phyloP scores from a whole-genome alignment of 2,797 vertebrate genomes.

The Ispidina picta region DNA sequence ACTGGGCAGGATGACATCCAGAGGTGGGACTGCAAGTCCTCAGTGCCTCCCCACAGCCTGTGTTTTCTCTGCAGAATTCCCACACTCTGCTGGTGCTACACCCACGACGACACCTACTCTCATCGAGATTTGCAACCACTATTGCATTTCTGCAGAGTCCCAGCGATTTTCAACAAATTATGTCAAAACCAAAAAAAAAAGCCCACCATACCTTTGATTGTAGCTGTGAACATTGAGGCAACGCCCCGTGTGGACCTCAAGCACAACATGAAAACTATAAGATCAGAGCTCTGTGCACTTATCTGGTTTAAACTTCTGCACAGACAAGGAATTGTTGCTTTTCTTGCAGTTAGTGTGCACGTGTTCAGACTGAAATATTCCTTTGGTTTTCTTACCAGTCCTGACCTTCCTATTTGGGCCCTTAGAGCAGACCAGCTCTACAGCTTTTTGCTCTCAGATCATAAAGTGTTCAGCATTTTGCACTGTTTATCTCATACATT shows the following conservation, averaged over 20 bases:
- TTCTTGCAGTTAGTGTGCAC: not conserved
- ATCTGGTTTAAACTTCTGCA: not conserved
- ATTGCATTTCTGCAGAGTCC: not conserved
- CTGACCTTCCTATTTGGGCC: not conserved
- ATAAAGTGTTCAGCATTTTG: not conserved
- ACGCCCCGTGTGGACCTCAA: not conserved
- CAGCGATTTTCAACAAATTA: not conserved
- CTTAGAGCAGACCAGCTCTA: not conserved
- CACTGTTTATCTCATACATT: not conserved
- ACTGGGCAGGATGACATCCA: not conserved
- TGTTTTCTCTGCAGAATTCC: not conserved
- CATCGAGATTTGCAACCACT: not conserved
- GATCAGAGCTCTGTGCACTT: not conserved
- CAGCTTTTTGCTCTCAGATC: not conserved
- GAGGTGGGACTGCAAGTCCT: not conserved
- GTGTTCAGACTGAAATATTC: not conserved
- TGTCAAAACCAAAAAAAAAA: rapidly evolving
- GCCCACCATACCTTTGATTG: not conserved
- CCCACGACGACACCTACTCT: not conserved
- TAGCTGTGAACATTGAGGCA: not conserved
- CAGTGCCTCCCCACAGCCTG: not conserved
- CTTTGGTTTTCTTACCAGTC: not conserved
- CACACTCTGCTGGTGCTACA: rapidly evolving
- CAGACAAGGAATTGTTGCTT: not conserved
- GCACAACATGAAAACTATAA: not conserved